Conservation (phyloP, 2,797 vertebrate species). For the Spinibarbus caldwelli region DNA sequence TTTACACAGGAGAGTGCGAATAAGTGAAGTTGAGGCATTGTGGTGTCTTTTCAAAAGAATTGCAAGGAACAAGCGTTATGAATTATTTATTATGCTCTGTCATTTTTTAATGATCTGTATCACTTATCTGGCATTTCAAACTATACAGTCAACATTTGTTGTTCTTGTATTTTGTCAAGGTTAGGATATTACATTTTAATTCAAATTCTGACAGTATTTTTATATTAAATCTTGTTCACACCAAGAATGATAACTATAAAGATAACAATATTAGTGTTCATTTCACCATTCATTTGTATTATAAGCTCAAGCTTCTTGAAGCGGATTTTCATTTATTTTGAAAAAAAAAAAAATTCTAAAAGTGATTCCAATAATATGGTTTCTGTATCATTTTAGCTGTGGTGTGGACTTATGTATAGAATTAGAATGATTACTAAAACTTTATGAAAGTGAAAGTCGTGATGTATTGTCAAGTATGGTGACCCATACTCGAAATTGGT, state of each 20-base stretch:
- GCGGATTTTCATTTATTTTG: too few relatives aligned
- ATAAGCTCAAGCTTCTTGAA: too few relatives aligned
- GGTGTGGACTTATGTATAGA: too few relatives aligned
- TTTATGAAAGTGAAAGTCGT: too few relatives aligned
- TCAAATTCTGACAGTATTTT: background rate
- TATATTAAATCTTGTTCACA: background rate
- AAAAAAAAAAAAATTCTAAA: too few relatives aligned
- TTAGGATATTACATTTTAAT: background rate
- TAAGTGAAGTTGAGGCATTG: background rate
- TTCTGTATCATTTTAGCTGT: too few relatives aligned
- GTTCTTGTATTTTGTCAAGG: background rate
- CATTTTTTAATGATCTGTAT: background rate
- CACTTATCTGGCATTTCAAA: background rate
- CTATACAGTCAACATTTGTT: background rate
- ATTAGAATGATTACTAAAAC: too few relatives aligned
- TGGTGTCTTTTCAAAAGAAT: background rate
- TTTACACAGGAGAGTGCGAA: background rate
- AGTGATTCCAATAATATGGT: too few relatives aligned
- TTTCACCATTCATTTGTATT: background rate
- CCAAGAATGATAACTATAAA: background rate
- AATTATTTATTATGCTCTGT: constrained; percentile 13
- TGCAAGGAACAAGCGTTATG: background rate
- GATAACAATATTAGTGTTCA: background rate
- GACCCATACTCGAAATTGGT: too few relatives aligned
- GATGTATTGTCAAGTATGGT: too few relatives aligned